Conservation (phyloP, 2,113 vertebrate genomes). For the Saccopteryx leptura region DNA sequence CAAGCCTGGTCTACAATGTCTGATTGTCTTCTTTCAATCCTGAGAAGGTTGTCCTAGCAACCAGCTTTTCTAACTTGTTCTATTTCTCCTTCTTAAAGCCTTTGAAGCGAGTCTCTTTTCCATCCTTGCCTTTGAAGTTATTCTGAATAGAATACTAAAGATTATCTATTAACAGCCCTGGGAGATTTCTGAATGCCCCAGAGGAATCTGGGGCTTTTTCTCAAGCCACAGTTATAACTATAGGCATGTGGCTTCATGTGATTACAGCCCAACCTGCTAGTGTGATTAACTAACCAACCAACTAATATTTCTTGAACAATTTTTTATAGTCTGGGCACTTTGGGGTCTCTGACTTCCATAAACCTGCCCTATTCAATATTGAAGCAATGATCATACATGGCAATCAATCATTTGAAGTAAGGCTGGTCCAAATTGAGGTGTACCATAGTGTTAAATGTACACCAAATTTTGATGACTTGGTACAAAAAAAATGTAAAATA, state of each 20-base stretch:
- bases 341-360: not conserved
- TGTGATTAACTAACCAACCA: not conserved
- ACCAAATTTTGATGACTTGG: not conserved
- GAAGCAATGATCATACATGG: too few species aligned
- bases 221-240: not conserved
- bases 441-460: not conserved
- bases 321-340: not conserved
- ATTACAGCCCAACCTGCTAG: not conserved
- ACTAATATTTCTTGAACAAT: not conserved
- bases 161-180: conserved; percentile 62
- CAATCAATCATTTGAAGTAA: not conserved
- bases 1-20: not conserved
- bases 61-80: conserved; percentile 58
- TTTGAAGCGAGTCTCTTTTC: conserved; percentile 67
- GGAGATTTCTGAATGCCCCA: conserved; percentile 47
- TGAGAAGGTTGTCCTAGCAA: conserved; percentile 72
- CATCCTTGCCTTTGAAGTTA: conserved; percentile 68
- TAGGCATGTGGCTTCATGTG: not conserved
- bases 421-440: not conserved
- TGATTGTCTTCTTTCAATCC: conserved; percentile 49
- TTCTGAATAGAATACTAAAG: conserved; percentile 70
- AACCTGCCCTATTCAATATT: not conserved
- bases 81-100: conserved; percentile 45
- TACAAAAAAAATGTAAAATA: not conserved
- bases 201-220: conserved; percentile 7